These are phyloP conservation scores for Drosophila rhopaloa DNA, from an alignment of 1,140 invertebrate genomes.

Conservation along the genomic window DNA sequence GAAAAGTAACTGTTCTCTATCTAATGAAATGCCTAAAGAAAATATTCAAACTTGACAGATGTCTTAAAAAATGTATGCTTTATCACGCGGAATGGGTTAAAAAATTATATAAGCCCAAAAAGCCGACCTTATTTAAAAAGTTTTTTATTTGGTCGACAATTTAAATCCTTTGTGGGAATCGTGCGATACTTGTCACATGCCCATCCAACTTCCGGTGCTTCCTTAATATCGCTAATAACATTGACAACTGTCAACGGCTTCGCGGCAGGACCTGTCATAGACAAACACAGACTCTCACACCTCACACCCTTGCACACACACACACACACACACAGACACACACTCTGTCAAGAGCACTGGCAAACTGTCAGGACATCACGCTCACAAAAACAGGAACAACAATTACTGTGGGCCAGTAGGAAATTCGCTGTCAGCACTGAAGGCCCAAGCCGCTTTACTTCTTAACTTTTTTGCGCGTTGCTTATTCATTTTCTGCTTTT, in stretches of 20 bases:
- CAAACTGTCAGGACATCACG: conserved; percentile 45
- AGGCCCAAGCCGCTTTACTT: conserved; percentile 69
- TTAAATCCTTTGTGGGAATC: background rate
- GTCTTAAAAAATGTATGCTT: too few relatives aligned
- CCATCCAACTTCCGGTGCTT: background rate
- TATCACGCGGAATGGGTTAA: too few relatives aligned
- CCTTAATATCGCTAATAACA: conserved; percentile 65
- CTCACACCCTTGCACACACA: conserved; percentile 8
- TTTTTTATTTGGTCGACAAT: too few relatives aligned
- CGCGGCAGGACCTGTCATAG: conserved; percentile 57
- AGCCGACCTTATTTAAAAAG: too few relatives aligned
- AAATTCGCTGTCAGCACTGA: conserved; percentile 22
- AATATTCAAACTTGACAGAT: too few relatives aligned
- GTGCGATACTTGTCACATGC: conserved; percentile 27
- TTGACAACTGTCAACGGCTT: conserved; percentile 73
- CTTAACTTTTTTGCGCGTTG: conserved; percentile 63
- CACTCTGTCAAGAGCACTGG: conserved; percentile 33
- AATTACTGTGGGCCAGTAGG: conserved; percentile 14
- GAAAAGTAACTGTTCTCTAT: too few relatives aligned
- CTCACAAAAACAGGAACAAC: conserved; percentile 10
- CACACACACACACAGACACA: conserved; percentile 1
- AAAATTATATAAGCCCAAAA: too few relatives aligned
- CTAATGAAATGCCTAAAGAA: too few relatives aligned
- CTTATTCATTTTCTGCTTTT: conserved; percentile 47
- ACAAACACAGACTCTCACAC: conserved; percentile 33